Conservation (phyloP, 1,140 invertebrate species). For the Drosophila erecta region DNA sequence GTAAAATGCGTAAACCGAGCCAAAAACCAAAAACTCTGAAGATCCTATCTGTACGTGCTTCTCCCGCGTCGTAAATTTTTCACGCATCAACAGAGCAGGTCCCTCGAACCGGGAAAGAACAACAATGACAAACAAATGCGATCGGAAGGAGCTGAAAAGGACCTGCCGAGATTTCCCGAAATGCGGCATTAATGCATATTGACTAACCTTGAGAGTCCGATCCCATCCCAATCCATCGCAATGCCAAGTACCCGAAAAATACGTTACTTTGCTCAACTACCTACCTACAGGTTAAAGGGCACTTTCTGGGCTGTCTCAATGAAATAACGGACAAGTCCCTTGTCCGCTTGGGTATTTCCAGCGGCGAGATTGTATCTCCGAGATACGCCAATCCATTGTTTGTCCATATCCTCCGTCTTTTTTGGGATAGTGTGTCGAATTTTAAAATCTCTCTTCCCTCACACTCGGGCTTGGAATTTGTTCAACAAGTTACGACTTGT, state of each 20-base stretch:
- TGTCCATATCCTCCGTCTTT: constrained; percentile 41
- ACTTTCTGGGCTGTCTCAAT: constrained; percentile 56
- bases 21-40: constrained; percentile 45
- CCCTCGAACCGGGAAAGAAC: constrained; percentile 57
- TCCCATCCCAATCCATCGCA: constrained; percentile 8
- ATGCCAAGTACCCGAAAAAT: constrained; percentile 56
- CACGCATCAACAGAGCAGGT: constrained; percentile 63
- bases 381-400: constrained; percentile 66
- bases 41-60: constrained; percentile 39
- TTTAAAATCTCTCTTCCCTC: constrained; percentile 61
- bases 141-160: constrained; percentile 52
- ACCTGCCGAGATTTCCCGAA: constrained; percentile 73
- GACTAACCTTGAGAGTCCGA: constrained; percentile 69
- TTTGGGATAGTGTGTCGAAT: constrained; percentile 74
- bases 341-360: constrained; percentile 52
- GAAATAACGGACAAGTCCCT: constrained; percentile 72
- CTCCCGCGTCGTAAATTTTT: constrained; percentile 67
- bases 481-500: constrained; percentile 68
- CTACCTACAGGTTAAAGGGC: constrained; percentile 57
- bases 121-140: constrained; percentile 77
- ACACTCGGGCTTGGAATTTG: constrained; percentile 48
- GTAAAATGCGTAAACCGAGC: constrained; percentile 57
- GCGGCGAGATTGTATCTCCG: constrained; percentile 62
- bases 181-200: constrained; percentile 77
- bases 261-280: constrained; percentile 65